Base-by-base conservation (phyloP, 2,888 invertebrate genomes). In the Zele albiditarsus region DNA sequence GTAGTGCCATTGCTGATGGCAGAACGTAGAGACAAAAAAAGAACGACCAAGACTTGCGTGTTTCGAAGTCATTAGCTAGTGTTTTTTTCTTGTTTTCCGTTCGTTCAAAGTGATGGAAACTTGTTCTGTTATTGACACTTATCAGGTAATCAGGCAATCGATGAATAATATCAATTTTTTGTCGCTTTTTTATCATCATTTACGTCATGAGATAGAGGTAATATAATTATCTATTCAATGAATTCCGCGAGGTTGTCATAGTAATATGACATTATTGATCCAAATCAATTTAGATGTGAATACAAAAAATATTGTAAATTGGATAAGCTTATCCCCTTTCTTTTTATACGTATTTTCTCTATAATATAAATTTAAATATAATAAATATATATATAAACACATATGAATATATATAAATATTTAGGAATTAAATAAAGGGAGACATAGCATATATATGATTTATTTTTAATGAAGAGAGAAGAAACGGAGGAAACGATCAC, bases 381-480 rank as follows among this genome's bases (percentile, higher is more conserved):
- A 53, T 53, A 20, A 46, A 46, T 53, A 53, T 20, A 16, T n/a
- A 58, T n/a, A 60, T 16, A 73, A 31, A 42, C 58, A 66, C 42
- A 20, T 66, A 46, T 27, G 23, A 14, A n/a, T 66, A 38, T 80
- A 77, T 79, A 23, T 60, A 23, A n/a, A 3, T 25, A 10, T 25
- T 1, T 31, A 14, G n/a, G n/a, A 27, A 31, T 62, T 62, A 6
- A 62, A 62, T 62, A 82, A 66, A 83, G 79, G 80, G 79, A 79
- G 74, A 74, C 73, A 77, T 78, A 77, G 75, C 78, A 79, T 73
- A 77, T 73, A 71, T 74, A 77, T n/a, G 5, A 65, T 80, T 76
- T 76, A 80, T 69, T 80, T 77, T 80, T 77, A 80, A 82, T 84
- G 79, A 80, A 82, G 83, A 80, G 82, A 79, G 20, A 16, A 27